These are phyloP conservation scores for Carduelis carduelis DNA, from an alignment of 2,797 vertebrate species.

Conservation along the genomic window DNA sequence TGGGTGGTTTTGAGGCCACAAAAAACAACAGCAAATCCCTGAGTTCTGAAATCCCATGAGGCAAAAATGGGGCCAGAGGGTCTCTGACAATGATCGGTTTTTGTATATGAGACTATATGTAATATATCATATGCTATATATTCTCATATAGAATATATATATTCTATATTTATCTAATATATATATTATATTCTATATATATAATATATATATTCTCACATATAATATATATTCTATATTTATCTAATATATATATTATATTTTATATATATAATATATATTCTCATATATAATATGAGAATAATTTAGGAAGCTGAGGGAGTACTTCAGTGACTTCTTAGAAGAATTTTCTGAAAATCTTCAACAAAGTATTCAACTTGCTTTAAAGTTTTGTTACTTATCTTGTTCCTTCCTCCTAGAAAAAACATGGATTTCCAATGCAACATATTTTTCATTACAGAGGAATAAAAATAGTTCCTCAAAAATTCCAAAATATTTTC, in stretches of 20 bases:
- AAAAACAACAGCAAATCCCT: background rate
- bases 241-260: too few species aligned
- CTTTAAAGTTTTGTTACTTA: background rate
- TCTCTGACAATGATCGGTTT: background rate
- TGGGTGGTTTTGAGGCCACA: background rate
- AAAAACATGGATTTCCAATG: fast-evolving
- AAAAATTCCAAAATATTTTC: background rate
- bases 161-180: too few species aligned
- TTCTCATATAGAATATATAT: too few species aligned
- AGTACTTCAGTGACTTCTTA: background rate
- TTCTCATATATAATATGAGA: too few species aligned
- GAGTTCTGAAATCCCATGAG: fast-evolving
- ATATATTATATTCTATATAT: too few species aligned
- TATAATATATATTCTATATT: too few species aligned
- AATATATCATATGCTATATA: too few species aligned
- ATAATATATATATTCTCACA: too few species aligned
- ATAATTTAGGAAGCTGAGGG: background rate
- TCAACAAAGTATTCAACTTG: background rate
- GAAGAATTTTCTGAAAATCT: background rate
- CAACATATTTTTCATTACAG: background rate
- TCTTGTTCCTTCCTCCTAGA: background rate
- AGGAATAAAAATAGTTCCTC: background rate
- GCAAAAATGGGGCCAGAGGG: background rate
- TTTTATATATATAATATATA: too few species aligned
- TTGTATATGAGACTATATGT: background rate